Conservation (phyloP, 2,888 invertebrate species). For the Celastrina argiolus region DNA sequence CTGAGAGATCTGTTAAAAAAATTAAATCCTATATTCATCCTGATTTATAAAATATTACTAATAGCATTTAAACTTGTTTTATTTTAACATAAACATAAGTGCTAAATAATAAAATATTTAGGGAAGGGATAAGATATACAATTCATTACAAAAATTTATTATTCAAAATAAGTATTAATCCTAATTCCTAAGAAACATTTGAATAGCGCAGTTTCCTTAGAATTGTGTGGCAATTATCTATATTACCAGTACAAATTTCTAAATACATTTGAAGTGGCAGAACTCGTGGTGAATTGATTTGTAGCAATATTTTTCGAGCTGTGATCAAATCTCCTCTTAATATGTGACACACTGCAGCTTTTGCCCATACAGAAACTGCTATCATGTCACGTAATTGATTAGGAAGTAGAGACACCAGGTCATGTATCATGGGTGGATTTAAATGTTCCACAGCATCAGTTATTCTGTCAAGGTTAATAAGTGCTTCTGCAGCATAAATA, state of each 20-base stretch:
- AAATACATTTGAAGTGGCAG: conserved; percentile 76
- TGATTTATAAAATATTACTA: conserved; percentile 57
- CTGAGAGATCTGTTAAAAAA: conserved; percentile 89
- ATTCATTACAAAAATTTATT: neutral
- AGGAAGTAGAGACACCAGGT: conserved; percentile 64
- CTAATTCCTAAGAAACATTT: conserved; percentile 48
- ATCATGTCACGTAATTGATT: conserved; percentile 67
- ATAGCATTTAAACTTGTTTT: neutral
- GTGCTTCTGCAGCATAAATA: conserved; percentile 92
- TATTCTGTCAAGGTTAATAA: conserved; percentile 88
- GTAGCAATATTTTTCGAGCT: conserved; percentile 67
- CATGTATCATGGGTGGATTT: conserved; percentile 84
- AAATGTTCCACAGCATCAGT: conserved; percentile 90
- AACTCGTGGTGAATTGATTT: conserved; percentile 69
- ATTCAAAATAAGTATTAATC: conserved; percentile 30
- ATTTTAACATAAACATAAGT: too few species aligned
- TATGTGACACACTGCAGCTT: conserved; percentile 71
- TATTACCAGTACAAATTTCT: conserved; percentile 74
- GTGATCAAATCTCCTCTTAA: conserved; percentile 66
- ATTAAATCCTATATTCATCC: conserved; percentile 82
- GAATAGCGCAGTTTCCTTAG: conserved; percentile 60
- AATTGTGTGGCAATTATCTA: conserved; percentile 70
- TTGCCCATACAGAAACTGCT: conserved; percentile 73
- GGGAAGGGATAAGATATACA: neutral
- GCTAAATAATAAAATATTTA: too few species aligned